Evolutionary conservation across 2,113 vertebrate genomes (phyloP), one percentile per base, ranked within the genome.

Genomic region (Puntigrus tetrazona): DNA sequence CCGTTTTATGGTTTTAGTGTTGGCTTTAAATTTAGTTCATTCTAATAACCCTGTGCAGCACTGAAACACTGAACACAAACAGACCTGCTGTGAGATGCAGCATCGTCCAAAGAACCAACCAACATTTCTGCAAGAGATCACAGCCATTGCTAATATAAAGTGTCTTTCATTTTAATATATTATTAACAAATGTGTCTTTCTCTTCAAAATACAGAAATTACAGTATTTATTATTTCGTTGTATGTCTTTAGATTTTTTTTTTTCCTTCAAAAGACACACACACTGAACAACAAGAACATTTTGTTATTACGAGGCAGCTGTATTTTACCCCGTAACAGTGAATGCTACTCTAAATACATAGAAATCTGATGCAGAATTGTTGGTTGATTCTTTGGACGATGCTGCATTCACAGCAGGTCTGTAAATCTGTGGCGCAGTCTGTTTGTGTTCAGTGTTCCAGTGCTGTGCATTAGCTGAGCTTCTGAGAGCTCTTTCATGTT

Each of bases 401-500:
- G 47, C 14, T 29, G 14, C n/a, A 47, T 9, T 74, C 27, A 16
- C 75, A 77, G 45, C 27, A 22, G 47, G 27, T 36, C 52, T 59
- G 52, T 59, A 34, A 63, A 63, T 79, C 76, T 59, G 22, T 20
- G 29, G 31, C 11, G 5, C 36, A 43, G 59, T 63, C 36, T 41
- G 77, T 29, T 45, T 61, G n/a, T 78, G 52, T 38, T 57, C 75
- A 57, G 75, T 38, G 31, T 78, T 78, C 52, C 76, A 78, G 76
- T 27, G 41, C 25, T 74, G 72, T 74, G 76, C 76, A 78, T 78
- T 61, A 78, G 76, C 76, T 16, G 52, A 78, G 76, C 55, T 59
- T 78, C 76, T 78, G 55, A 59, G 34, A 78, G 52, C 76, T 16
- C 76, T 78, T 78, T 61, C 55, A 78, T 78, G 55, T 78, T 78